Conservation (phyloP, 2,888 invertebrate species). For the Timema podura region DNA sequence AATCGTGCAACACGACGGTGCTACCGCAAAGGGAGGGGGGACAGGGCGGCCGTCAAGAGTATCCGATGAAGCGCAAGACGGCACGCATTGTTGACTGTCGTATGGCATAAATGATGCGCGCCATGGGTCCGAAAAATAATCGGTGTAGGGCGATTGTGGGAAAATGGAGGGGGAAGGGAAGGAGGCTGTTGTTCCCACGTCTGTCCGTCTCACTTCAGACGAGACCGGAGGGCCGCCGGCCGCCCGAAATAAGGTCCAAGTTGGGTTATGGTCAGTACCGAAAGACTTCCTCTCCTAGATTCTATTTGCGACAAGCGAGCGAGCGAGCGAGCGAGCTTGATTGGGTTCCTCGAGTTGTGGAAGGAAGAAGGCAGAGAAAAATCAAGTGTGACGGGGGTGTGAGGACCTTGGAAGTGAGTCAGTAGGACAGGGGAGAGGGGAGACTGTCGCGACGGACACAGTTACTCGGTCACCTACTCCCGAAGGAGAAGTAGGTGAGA, state of each 20-base stretch:
- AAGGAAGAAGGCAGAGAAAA: constrained; percentile 8
- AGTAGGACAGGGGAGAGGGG: constrained; percentile 14
- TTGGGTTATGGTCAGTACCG: neutral
- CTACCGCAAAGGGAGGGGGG: too few relatives aligned
- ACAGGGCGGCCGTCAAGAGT: too few relatives aligned
- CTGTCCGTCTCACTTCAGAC: too few relatives aligned
- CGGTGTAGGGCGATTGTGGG: too few relatives aligned
- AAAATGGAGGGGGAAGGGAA: too few relatives aligned
- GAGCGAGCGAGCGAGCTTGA: neutral
- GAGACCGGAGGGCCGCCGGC: too few relatives aligned
- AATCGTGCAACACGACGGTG: too few relatives aligned
- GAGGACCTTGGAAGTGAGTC: constrained; percentile 9
- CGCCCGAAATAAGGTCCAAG: neutral
- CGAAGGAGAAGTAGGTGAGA: constrained; percentile 13
- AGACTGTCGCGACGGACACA: constrained; percentile 13
- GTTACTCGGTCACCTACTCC: constrained; percentile 17
- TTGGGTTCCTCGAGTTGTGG: neutral
- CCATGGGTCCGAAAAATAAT: too few relatives aligned
- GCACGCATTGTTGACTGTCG: too few relatives aligned
- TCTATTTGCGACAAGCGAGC: neutral
- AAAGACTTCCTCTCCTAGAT: neutral
- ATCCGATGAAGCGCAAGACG: too few relatives aligned
- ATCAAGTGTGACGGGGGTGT: constrained; percentile 23
- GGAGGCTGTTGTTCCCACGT: too few relatives aligned
- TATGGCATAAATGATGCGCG: too few relatives aligned